Evolutionary conservation across 2,113 vertebrate species (phyloP), one percentile per base, ranked within the genome.

Genomic region (Uropsilus gracilis): DNA sequence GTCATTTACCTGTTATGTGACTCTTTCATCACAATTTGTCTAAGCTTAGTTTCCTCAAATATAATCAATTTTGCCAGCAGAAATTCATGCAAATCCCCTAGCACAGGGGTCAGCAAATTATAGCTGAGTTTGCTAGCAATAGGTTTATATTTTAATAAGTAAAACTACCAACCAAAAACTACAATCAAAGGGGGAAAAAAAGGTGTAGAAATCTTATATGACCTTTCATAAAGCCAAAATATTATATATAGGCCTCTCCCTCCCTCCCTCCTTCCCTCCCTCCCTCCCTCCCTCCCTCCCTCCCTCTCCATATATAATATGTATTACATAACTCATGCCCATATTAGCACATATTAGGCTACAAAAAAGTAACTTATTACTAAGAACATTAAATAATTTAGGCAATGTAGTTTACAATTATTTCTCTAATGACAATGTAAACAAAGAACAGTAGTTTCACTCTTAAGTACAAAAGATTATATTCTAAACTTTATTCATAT

Each of bases 321-420:
- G n/a, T n/a, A n/a, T n/a, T n/a, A n/a, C n/a, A n/a, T n/a, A n/a
- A 83, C 32, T 94, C 69, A 39, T 73, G 17, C 1, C 42, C 30
- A n/a, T n/a, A n/a, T 77, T 89, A 87, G 50, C n/a, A 90, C 46
- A 71, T 3, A 88, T 11, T 9, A 77, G 11, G n/a, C 61, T 94
- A 91, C 16, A n/a, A 69, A 44, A 84, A 88, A 86, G n/a, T 81
- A 90, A 92, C 26, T 26, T 71, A 88, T 34, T 63, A 50, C 4
- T 73, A 94, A 76, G 63, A 44, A 87, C 76, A 88, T 59, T 76
- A 94, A 69, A 18, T 68, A 95, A 94, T 84, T 63, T 78, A 61
- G 88, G 42, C 34, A 89, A 89, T 50, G 24, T 83, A 78, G 59
- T 90, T 93, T 95, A 78, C 24, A 88, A 85, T 4, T 44, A 90